Conservation (phyloP, 1,140 invertebrate genomes). For the Neoseiulus cucumeris region DNA sequence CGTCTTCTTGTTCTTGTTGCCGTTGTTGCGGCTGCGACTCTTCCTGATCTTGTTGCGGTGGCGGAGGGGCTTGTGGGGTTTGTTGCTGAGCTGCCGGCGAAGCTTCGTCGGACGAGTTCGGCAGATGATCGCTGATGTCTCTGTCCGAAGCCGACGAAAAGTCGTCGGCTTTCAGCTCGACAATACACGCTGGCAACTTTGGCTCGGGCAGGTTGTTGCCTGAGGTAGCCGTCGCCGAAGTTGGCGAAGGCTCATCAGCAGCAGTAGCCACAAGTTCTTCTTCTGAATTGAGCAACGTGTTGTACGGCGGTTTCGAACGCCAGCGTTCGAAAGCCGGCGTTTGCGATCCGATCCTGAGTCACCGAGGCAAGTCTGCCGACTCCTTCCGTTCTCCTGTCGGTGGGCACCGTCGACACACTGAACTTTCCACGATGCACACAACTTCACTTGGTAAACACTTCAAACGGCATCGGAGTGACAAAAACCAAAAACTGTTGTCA, state of each 20-base stretch:
- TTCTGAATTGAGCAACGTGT: too few relatives aligned
- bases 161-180: constrained; percentile 4
- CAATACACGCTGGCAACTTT: neutral
- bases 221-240: neutral
- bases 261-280: neutral
- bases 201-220: constrained; percentile 10
- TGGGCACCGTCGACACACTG: too few relatives aligned
- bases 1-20: neutral
- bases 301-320: too few relatives aligned
- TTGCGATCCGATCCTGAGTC: too few relatives aligned
- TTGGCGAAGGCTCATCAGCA: constrained; percentile 1
- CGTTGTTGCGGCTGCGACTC: neutral
- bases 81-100: neutral
- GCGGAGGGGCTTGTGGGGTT: neutral
- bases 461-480: too few relatives aligned
- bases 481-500: too few relatives aligned
- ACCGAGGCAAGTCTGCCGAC: too few relatives aligned
- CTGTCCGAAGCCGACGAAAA: neutral
- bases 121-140: neutral
- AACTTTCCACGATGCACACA: too few relatives aligned
- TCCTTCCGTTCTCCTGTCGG: too few relatives aligned
- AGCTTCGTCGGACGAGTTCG: too few relatives aligned
- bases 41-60: neutral
- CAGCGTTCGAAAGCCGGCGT: too few relatives aligned
- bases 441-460: too few relatives aligned